A percentile compares a stretch with the other conserved stretches of the same genome.
These are phyloP conservation scores for Tetragnatha montana DNA, from an alignment of 2,888 invertebrate species.

Conservation along the genomic window DNA sequence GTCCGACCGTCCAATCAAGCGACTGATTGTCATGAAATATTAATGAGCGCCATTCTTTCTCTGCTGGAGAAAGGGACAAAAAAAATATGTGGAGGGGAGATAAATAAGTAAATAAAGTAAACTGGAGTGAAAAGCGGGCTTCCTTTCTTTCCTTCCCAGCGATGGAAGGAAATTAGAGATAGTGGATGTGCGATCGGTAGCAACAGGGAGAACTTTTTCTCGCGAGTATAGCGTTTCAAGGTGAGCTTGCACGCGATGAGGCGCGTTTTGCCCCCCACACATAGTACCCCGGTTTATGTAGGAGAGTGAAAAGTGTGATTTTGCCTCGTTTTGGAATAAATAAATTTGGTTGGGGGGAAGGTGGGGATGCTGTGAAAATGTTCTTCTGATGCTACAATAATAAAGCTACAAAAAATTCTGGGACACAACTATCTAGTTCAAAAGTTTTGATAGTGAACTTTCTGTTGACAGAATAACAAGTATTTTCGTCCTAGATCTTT, in stretches of 20 bases:
- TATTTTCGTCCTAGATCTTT: too few relatives aligned
- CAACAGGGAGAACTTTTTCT: neutral
- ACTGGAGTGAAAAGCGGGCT: constrained; percentile 42
- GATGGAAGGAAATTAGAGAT: constrained; percentile 66
- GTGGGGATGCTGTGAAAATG: too few relatives aligned
- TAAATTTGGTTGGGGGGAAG: too few relatives aligned
- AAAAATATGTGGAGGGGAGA: constrained; percentile 23
- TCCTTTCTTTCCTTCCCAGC: constrained; percentile 18
- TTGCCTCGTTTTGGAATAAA: too few relatives aligned
- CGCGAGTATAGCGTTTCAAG: neutral
- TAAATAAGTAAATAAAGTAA: constrained; percentile 61
- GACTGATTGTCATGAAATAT: constrained; percentile 70
- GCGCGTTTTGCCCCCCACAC: too few relatives aligned
- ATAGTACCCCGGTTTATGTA: too few relatives aligned
- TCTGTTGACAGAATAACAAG: too few relatives aligned
- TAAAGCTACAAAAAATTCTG: too few relatives aligned
- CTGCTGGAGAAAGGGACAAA: constrained; percentile 1
- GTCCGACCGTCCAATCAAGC: constrained; percentile 69
- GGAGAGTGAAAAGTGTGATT: too few relatives aligned
- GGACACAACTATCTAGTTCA: too few relatives aligned
- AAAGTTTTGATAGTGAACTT: too few relatives aligned
- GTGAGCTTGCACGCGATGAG: constrained; percentile 30
- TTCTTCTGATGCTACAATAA: too few relatives aligned
- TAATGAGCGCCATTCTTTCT: constrained; percentile 48
- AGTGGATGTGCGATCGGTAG: neutral